A percentile compares a stretch with the other conserved stretches of the same genome.
These are phyloP conservation scores for Catocala nupta DNA, from an alignment of 2,888 invertebrate species.

Conservation along the genomic window DNA sequence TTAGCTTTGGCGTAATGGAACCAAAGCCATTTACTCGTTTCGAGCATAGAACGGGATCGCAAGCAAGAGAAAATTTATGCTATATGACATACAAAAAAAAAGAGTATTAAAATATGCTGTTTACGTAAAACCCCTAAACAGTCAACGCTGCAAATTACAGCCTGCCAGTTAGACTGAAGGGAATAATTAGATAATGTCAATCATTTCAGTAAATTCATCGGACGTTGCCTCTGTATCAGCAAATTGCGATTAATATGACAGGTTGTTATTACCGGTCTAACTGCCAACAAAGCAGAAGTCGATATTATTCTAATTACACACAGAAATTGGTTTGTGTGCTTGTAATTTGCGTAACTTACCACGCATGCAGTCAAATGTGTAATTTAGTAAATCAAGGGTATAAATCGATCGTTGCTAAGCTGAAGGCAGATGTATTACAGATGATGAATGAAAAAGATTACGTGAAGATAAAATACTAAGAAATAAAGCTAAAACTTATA, in stretches of 20 bases:
- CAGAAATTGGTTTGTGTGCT: background rate
- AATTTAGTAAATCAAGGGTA: too few relatives aligned
- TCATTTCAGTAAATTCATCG: constrained; percentile 1
- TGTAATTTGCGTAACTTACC: background rate
- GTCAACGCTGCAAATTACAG: background rate
- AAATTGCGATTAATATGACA: background rate
- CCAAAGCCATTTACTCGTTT: too few relatives aligned
- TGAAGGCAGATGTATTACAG: too few relatives aligned
- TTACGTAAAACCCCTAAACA: background rate
- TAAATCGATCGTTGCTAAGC: too few relatives aligned
- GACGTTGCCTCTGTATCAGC: background rate
- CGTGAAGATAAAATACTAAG: too few relatives aligned
- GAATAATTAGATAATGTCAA: constrained; percentile 14
- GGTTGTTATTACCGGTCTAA: background rate
- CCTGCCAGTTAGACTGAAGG: background rate
- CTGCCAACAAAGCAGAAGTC: background rate
- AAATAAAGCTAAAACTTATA: too few relatives aligned
- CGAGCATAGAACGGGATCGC: too few relatives aligned
- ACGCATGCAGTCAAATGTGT: background rate
- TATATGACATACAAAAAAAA: too few relatives aligned
- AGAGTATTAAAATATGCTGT: too few relatives aligned
- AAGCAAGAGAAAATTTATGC: too few relatives aligned
- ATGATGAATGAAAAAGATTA: too few relatives aligned
- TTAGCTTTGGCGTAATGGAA: too few relatives aligned
- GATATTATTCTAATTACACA: background rate